Evolutionary conservation across 2,888 invertebrate genomes (phyloP).

Genomic region (Athetis lepigone): DNA sequence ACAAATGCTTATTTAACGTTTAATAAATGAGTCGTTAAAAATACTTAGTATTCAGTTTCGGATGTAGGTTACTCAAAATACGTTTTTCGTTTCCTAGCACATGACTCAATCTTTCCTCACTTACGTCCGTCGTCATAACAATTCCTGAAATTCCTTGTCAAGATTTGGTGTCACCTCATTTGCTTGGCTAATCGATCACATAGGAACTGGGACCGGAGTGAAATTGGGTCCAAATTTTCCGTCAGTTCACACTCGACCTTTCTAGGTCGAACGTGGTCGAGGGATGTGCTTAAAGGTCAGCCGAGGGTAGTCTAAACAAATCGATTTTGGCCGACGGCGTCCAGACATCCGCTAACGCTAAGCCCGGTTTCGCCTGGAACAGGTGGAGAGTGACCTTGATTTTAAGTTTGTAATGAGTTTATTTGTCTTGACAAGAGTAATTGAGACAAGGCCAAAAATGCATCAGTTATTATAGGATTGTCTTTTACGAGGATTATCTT

Average conservation of each 20-base stretch:
- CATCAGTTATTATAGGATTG: not conserved
- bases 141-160: conserved; percentile 57
- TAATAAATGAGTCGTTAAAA: conserved; percentile 50
- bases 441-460: not conserved
- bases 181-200: conserved; percentile 40
- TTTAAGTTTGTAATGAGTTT: not conserved
- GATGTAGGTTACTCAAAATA: conserved; percentile 55
- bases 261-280: conserved; percentile 21
- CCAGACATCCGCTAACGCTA: conserved; percentile 49
- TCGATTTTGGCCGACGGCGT: conserved; percentile 63
- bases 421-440: not conserved
- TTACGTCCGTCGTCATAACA: conserved; percentile 49
- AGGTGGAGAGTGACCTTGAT: conserved; percentile 21
- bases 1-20: conserved; percentile 58
- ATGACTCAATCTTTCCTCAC: conserved; percentile 56
- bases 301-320: conserved; percentile 70
- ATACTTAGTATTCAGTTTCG: conserved; percentile 40
- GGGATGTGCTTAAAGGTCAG: conserved; percentile 71
- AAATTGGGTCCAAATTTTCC: conserved; percentile 37
- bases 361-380: conserved; percentile 23
- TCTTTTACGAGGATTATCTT: too few species aligned
- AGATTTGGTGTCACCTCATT: conserved; percentile 68
- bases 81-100: conserved; percentile 52
- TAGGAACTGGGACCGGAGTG: conserved; percentile 2
- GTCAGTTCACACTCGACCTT: conserved; percentile 44